Evolutionary conservation across 2,113 vertebrate species (phyloP), one percentile per base, ranked within the genome.

Genomic region (Hippocampus guttulatus): DNA sequence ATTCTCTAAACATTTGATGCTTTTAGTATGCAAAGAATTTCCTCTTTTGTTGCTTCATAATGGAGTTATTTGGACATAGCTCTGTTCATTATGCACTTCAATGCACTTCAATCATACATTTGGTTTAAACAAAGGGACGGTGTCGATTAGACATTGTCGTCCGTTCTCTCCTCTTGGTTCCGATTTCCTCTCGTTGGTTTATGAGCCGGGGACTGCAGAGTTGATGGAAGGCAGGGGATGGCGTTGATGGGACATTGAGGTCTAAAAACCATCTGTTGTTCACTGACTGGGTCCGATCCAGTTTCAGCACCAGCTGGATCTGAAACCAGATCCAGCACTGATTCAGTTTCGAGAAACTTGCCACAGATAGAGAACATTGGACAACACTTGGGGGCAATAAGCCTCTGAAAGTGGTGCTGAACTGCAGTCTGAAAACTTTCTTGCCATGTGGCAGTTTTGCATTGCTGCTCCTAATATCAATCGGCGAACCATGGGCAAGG

Each of bases 251-350:
- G 81, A 78, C 70, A 65, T 74, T 45, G 40, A 81, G 63, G 65
- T 77, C 70, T 69, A 20, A 60, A 81, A 79, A 78, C 68, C 79
- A 78, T 87, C 70, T 85, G 83, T 66, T 84, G 71, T 74, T 75
- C 57, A 70, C 73, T 47, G 47, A 66, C 69, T 30, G 52, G 5
- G 25, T 83, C 68, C n/a, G n/a, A n/a, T n/a, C n/a, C n/a, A n/a
- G n/a, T 27, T 1, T 27, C 25, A 1, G 25, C 25, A 27, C 25
- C 25, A 27, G 25, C 25, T 27, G 25, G 25, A 27, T 27, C 25
- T 27, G 25, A 2, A 27, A 27, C 25, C 25, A 27, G 25, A 27
- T 27, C 25, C 25, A 27, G 4, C 16, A 18, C 15, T 1, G 47
- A 51, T 51, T 5, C 16, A 6, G 47, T 51, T 51, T 51, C 16